Conservation (phyloP, 2,797 vertebrate genomes). For the Hydrophis major region DNA sequence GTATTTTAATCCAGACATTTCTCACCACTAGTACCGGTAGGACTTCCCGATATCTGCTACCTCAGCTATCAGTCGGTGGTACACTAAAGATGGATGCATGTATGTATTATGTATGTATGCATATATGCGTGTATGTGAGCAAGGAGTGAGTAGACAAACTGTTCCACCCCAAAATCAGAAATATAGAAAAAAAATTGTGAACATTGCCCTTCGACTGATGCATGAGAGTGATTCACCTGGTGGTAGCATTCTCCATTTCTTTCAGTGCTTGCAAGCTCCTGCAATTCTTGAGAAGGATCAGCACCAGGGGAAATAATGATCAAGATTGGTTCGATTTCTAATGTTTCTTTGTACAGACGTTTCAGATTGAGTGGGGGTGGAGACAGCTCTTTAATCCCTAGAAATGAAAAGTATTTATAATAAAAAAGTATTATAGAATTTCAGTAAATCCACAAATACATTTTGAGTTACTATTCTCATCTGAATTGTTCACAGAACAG, state of each 20-base stretch:
- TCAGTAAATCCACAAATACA: not conserved
- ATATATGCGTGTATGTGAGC: not conserved
- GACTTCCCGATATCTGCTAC: not conserved
- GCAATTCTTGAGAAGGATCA: slow-evolving; percentile 95
- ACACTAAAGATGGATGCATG: not conserved
- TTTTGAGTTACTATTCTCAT: not conserved
- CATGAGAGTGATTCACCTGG: slow-evolving; percentile 76
- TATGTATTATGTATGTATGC: not conserved
- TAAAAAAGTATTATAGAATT: slow-evolving; percentile 13
- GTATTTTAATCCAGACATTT: not conserved
- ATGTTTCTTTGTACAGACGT: slow-evolving; percentile 85
- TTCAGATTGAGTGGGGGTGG: slow-evolving; percentile 89
- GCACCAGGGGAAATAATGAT: slow-evolving; percentile 97
- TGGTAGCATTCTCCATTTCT: slow-evolving; percentile 85
- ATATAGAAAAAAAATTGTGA: not conserved
- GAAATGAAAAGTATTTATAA: slow-evolving; percentile 44
- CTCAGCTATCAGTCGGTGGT: not conserved
- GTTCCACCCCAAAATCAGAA: not conserved
- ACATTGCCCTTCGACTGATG: not conserved
- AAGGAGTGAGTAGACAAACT: not conserved
- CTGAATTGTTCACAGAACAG: not conserved
- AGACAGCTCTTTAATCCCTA: slow-evolving; percentile 91
- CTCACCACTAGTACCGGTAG: not conserved
- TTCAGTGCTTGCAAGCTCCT: slow-evolving; percentile 86
- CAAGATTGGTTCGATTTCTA: slow-evolving; percentile 89